Conservation (phyloP, 2,888 invertebrate genomes). For the Salticus scenicus region DNA sequence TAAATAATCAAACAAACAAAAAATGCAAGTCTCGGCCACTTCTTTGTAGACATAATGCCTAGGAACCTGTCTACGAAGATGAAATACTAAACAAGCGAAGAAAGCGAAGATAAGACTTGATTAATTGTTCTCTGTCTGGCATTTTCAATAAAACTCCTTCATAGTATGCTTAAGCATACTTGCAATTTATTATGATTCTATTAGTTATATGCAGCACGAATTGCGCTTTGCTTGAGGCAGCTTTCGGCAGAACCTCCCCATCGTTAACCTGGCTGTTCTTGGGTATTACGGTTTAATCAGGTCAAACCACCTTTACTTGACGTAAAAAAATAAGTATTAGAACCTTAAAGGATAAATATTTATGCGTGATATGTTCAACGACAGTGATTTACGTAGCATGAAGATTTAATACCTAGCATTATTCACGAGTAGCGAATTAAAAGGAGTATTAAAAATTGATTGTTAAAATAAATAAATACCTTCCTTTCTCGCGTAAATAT, state of each 20-base stretch:
- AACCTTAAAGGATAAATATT: constrained; percentile 45
- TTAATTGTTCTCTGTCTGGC: constrained; percentile 61
- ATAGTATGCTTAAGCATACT: constrained; percentile 49
- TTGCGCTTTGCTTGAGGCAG: constrained; percentile 8
- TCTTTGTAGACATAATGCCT: constrained; percentile 34
- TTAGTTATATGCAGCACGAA: constrained; percentile 62
- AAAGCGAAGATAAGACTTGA: constrained; percentile 57
- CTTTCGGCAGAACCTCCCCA: constrained; percentile 45
- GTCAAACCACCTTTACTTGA: constrained; percentile 49
- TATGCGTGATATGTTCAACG: constrained; percentile 40
- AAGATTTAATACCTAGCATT: constrained; percentile 29
- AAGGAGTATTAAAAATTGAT: neutral
- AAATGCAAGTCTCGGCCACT: neutral
- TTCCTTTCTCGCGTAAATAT: too few species aligned
- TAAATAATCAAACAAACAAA: neutral
- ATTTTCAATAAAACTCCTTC: constrained; percentile 68
- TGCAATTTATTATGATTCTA: constrained; percentile 65
- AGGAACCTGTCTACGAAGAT: constrained; percentile 58
- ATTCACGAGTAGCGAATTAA: neutral
- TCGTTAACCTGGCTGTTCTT: constrained; percentile 49
- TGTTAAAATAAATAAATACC: too few species aligned
- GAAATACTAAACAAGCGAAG: constrained; percentile 49
- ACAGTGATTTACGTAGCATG: constrained; percentile 44
- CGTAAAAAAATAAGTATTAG: constrained; percentile 46
- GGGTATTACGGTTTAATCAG: constrained; percentile 63